phyloP scores from a whole-genome alignment of 2,113 vertebrate genomes.

The Pluvialis apricaria region DNA sequence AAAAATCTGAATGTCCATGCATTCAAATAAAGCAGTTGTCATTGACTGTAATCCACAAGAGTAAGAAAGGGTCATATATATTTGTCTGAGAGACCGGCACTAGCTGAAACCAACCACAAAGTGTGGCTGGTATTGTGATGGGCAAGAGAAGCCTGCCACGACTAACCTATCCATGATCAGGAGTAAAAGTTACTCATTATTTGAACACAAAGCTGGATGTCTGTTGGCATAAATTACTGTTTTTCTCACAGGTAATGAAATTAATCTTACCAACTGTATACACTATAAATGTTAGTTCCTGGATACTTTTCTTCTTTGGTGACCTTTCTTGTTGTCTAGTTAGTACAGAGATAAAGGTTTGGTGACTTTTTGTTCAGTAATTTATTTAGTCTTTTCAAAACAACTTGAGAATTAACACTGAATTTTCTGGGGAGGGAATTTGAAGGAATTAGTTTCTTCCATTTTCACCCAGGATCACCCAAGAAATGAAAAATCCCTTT shows the following conservation, averaged over 20 bases:
- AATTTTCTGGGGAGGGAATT: neutral
- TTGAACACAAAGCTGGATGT: neutral
- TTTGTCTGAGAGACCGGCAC: neutral
- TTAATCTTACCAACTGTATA: neutral
- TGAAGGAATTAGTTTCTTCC: neutral
- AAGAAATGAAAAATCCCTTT: neutral
- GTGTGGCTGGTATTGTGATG: neutral
- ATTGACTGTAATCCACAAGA: neutral
- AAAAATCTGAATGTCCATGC: rapidly evolving
- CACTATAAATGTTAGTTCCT: neutral
- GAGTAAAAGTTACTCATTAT: neutral
- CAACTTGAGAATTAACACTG: neutral
- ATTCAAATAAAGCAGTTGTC: neutral
- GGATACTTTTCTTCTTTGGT: neutral
- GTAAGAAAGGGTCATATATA: neutral
- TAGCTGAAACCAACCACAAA: neutral
- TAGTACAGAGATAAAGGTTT: neutral
- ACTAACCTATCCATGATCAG: neutral
- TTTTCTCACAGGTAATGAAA: neutral
- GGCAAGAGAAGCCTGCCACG: neutral
- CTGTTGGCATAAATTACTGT: neutral
- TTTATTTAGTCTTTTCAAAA: neutral
- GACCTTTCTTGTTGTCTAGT: neutral
- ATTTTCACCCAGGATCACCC: neutral
- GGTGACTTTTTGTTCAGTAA: neutral